Conservation (phyloP, 2,888 invertebrate species). For the Dichetophora obliterata region DNA sequence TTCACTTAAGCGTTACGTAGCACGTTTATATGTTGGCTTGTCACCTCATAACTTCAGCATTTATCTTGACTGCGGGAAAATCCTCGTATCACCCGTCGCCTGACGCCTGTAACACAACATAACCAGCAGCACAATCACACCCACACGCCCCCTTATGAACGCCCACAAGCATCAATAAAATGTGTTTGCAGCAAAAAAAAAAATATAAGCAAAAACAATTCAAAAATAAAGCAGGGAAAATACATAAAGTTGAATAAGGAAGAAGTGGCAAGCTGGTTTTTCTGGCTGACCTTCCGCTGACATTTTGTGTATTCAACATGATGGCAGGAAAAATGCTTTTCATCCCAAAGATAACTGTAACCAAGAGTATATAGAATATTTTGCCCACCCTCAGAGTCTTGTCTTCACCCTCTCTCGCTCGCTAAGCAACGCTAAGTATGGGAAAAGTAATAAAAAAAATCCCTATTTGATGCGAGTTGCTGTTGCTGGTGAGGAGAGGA, state of each 20-base stretch:
- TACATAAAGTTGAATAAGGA: too few species aligned
- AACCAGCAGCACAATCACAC: too few species aligned
- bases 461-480: background rate
- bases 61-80: slow-evolving; percentile 12
- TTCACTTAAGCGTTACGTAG: slow-evolving; percentile 30
- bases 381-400: background rate
- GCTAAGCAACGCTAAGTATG: background rate
- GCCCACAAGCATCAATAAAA: background rate
- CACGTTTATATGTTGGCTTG: slow-evolving; percentile 10
- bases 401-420: background rate
- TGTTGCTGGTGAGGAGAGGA: background rate
- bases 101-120: background rate
- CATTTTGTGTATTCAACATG: background rate
- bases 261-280: too few species aligned
- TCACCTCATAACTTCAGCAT: slow-evolving; percentile 32
- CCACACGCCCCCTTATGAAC: too few species aligned
- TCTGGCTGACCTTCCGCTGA: slow-evolving; percentile 9
- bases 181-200: too few species aligned
- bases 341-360: background rate
- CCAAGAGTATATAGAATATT: background rate
- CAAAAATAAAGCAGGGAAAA: too few species aligned
- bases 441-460: background rate
- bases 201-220: too few species aligned
- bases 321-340: background rate
- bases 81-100: too few species aligned